phyloP scores from a whole-genome alignment of 2,797 vertebrate species.

The Sphenodon punctatus region DNA sequence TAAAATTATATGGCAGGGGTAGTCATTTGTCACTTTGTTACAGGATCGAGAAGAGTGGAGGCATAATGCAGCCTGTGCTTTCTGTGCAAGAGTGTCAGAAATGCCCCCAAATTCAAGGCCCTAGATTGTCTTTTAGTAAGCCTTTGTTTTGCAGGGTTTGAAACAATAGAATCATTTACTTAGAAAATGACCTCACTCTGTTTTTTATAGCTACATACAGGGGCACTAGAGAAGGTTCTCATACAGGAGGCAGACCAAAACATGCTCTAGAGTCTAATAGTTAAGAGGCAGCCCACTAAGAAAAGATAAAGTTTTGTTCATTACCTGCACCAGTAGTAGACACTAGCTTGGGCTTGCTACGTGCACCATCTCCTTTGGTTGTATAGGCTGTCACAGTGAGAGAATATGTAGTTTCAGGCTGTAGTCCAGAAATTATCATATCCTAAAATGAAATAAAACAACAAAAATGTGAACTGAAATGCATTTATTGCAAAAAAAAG shows the following conservation, averaged over 20 bases:
- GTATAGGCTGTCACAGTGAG: conserved; percentile 97
- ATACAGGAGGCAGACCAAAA: not conserved
- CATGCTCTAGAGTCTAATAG: not conserved
- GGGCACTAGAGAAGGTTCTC: not conserved
- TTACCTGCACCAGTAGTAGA: conserved; percentile 98
- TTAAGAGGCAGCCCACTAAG: not conserved
- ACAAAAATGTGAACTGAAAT: conserved; percentile 36
- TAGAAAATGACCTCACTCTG: not conserved
- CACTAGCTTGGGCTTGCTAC: conserved; percentile 95
- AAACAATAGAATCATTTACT: not conserved
- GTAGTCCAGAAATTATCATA: conserved; percentile 93
- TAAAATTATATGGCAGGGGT: not conserved
- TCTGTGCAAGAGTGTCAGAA: not conserved
- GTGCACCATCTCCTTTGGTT: conserved; percentile 96
- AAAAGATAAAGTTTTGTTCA: not conserved
- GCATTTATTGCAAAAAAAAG: not conserved
- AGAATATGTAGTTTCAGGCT: conserved; percentile 95
- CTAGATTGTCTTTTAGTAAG: not conserved
- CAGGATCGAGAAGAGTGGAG: not conserved
- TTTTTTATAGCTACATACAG: not conserved
- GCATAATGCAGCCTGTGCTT: not conserved
- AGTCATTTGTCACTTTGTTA: not conserved
- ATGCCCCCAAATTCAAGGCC: not conserved
- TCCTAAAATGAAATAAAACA: conserved; percentile 81
- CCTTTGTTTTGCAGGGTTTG: not conserved